phyloP scores from a whole-genome alignment of 2,797 vertebrate species.

The Paratrypauchen microcephalus region DNA sequence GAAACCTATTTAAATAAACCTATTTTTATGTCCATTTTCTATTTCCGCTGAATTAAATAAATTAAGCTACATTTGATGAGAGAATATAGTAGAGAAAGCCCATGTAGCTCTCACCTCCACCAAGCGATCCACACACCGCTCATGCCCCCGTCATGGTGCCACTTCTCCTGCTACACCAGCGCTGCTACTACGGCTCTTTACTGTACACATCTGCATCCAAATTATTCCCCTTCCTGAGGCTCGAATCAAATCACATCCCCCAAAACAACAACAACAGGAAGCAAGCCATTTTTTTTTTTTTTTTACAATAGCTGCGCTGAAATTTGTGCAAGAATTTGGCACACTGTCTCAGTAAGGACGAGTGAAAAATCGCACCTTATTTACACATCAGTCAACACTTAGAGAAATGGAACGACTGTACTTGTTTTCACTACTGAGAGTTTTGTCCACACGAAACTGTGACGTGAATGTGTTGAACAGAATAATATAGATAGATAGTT shows the following conservation, averaged over 20 bases:
- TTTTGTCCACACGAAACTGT: not conserved
- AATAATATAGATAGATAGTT: not conserved
- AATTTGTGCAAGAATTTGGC: constrained; percentile 69
- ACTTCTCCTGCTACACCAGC: constrained; percentile 47
- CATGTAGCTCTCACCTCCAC: constrained; percentile 49
- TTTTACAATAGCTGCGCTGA: constrained; percentile 73
- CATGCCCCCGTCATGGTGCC: constrained; percentile 47
- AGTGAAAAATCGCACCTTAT: constrained; percentile 53
- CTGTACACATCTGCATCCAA: constrained; percentile 85
- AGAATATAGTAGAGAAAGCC: constrained; percentile 29
- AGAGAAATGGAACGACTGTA: constrained; percentile 26
- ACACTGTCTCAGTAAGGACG: constrained; percentile 46
- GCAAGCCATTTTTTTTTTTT: constrained; percentile 76
- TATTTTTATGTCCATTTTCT: not conserved
- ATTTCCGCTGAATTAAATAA: not conserved
- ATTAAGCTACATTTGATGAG: not conserved
- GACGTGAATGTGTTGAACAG: not conserved
- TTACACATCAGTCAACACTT: constrained; percentile 50
- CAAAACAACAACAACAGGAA: constrained; percentile 81
- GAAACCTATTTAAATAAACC: too few relatives aligned
- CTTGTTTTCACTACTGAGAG: constrained; percentile 13
- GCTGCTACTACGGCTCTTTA: constrained; percentile 69
- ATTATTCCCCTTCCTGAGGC: constrained; percentile 82
- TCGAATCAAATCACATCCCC: constrained; percentile 80
- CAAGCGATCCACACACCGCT: constrained; percentile 47